These are phyloP conservation scores for Neuroscelio doddi DNA, from an alignment of 2,888 invertebrate species.

Conservation along the genomic window DNA sequence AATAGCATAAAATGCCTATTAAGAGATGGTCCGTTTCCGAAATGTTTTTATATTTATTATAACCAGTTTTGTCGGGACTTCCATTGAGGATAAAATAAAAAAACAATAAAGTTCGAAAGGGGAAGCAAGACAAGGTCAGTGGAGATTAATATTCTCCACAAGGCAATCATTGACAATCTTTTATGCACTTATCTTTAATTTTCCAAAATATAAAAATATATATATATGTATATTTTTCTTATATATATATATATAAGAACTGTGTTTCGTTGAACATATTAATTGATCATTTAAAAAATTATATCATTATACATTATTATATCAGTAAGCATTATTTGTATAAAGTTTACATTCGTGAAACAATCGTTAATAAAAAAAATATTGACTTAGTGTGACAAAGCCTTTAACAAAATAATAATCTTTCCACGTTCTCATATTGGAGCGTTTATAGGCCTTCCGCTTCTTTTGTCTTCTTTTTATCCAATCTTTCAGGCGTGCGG, in stretches of 20 bases:
- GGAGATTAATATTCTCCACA: slow-evolving; percentile 10
- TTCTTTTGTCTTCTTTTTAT: slow-evolving; percentile 13
- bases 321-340: no score
- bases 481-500: slow-evolving; percentile 14
- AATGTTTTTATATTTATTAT: slow-evolving; percentile 67
- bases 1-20: slow-evolving; percentile 68
- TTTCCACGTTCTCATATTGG: slow-evolving; percentile 14
- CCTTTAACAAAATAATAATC: slow-evolving; percentile 30
- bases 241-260: no score
- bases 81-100: slow-evolving; percentile 4
- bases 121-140: slow-evolving; percentile 7
- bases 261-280: no score
- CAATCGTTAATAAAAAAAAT: neutral
- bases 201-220: neutral
- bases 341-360: slow-evolving; percentile 1
- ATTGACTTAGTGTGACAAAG: slow-evolving; percentile 5
- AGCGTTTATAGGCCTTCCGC: slow-evolving; percentile 14
- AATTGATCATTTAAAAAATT: no score
- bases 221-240: no score
- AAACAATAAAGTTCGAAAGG: slow-evolving; percentile 8
- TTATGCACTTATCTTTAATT: slow-evolving; percentile 10
- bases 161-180: slow-evolving; percentile 5
- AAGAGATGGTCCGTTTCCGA: slow-evolving; percentile 64
- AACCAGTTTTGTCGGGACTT: slow-evolving; percentile 53
- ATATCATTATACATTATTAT: no score